A percentile compares a stretch with the other conserved stretches of the same genome.
Evolutionary conservation across 2,797 vertebrate species (phyloP).

Genomic region (Rhabdomys pumilio): DNA sequence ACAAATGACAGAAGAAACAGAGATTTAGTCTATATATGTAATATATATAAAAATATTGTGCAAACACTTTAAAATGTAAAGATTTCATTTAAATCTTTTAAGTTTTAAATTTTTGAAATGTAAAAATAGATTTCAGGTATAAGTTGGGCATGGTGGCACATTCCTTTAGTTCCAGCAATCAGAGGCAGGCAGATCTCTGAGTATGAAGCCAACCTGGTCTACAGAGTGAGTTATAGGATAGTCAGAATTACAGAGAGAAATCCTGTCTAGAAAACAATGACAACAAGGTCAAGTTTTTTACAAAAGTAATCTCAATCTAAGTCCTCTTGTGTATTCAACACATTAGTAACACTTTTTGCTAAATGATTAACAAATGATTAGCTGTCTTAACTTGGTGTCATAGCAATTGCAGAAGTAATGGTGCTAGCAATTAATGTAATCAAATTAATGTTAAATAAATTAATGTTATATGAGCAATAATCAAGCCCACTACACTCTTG

Average conservation of each 20-base stretch:
- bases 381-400: no score
- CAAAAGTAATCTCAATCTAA: no score
- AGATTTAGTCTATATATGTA: not conserved
- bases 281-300: not conserved
- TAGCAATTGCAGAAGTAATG: no score
- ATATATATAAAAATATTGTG: not conserved
- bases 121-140: constrained; percentile 20
- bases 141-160: not conserved
- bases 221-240: not conserved
- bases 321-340: no score
- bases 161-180: not conserved
- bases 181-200: not conserved
- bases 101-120: no score
- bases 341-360: no score
- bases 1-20: not conserved
- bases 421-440: no score
- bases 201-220: not conserved
- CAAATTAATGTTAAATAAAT: no score
- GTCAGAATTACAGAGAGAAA: not conserved
- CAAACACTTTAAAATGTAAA: not conserved
- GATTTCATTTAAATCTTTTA: not conserved
- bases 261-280: not conserved
- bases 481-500: no score
- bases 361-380: no score
- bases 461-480: no score